Base-by-base conservation (phyloP, 2,888 invertebrate genomes). In the Pseudococcus jackbeardsleyi region DNA sequence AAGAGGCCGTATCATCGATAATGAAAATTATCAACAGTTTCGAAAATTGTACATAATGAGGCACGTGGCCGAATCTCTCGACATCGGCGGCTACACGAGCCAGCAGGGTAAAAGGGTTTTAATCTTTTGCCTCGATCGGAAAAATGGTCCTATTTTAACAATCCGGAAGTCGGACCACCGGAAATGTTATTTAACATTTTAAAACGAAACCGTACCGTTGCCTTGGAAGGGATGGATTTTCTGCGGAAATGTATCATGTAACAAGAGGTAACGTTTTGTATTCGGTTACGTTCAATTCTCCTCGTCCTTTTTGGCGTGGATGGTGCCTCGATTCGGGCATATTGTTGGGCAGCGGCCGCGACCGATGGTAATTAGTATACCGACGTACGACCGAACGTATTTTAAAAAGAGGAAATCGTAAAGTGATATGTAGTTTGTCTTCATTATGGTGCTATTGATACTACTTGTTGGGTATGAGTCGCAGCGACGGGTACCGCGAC, bases 121-220 rank as follows among this genome's bases (percentile, higher is more conserved):
- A 59, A 88, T 82, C 54, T 54, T 68, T 46, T 11, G 7, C 79
- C 42, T 17, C 15, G 82, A 79, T 82, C 82, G 82, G 22, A 82
- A 87, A 87, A 26, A 59, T 54, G 54, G 17, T 88, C 59, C n/a
- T 4, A 64, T 64, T 86, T 39, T 77, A 79, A 88, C 88, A 54
- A 88, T 88, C 82, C 88, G 88, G 88, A 88, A 88, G 88, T 88
- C 79, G 33, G 88, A 88, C 88, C 79, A 88, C 54, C 88, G 88
- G 88, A 88, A 88, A 88, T 54, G 88, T 88, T 79, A 87, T 87
- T 87, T 87, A 82, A 82, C 88, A 82, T 88, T 88, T 88, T 88
- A 88, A 88, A 88, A 79, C 33, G 72, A 72, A 39, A 39, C 79
- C 19, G 17, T 82, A 39, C 79, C 19, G 17, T 82, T 46, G 79